Percentiles rank a stretch among this genome's conserved stretches.
These are phyloP conservation scores for Trogon melanurus DNA, from an alignment of 2,113 vertebrate genomes.

Conservation along the genomic window DNA sequence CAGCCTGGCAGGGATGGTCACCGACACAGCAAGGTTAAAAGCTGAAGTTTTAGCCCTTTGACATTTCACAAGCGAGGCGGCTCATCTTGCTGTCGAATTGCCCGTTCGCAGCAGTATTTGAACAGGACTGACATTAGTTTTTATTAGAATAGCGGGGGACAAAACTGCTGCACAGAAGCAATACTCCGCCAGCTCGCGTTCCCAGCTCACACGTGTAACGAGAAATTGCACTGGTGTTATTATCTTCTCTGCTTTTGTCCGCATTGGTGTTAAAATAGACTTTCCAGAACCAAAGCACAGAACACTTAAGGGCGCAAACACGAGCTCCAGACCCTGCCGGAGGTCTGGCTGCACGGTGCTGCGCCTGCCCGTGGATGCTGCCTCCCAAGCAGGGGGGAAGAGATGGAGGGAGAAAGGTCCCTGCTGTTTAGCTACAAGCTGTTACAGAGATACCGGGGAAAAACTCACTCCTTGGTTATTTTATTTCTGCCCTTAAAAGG, in stretches of 20 bases:
- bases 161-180: background rate
- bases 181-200: background rate
- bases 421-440: background rate
- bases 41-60: background rate
- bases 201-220: background rate
- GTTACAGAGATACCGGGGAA: background rate
- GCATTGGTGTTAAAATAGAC: background rate
- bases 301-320: background rate
- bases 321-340: background rate
- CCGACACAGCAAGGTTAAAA: background rate
- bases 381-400: accelerated
- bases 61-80: background rate
- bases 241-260: background rate
- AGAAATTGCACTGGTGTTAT: background rate
- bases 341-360: background rate
- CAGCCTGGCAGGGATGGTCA: background rate
- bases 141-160: background rate
- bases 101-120: background rate
- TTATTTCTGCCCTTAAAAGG: background rate
- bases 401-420: background rate
- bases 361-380: background rate
- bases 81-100: accelerated
- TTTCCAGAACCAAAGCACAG: background rate
- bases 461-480: background rate
- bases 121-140: background rate